phyloP scores from a whole-genome alignment of 1,140 invertebrate genomes.

The Bombus sibiricus region DNA sequence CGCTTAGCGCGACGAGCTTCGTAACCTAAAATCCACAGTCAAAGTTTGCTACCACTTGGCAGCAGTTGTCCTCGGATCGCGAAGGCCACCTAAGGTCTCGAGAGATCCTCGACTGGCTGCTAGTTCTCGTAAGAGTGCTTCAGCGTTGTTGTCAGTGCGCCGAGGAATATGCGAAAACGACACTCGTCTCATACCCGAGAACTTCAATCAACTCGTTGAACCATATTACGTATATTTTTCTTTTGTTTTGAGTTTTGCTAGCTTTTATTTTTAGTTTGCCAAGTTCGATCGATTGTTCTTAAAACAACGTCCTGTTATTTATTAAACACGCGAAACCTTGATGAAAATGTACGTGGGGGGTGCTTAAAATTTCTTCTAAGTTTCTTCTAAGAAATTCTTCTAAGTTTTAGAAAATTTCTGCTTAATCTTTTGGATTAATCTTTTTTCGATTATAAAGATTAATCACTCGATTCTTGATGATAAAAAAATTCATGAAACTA shows the following conservation, averaged over 20 bases:
- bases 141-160: conserved; percentile 58
- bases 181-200: conserved; percentile 51
- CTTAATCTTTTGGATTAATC: too few species aligned
- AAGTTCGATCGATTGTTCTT: too few species aligned
- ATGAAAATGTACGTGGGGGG: too few species aligned
- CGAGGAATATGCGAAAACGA: conserved; percentile 62
- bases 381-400: too few species aligned
- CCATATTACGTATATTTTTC: not conserved
- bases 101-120: conserved; percentile 63
- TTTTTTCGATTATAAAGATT: too few species aligned
- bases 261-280: not conserved
- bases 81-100: conserved; percentile 64
- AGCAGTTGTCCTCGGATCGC: conserved; percentile 59
- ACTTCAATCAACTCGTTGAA: conserved; percentile 27
- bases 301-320: too few species aligned
- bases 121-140: conserved; percentile 61
- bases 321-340: fast-evolving
- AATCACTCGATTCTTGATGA: too few species aligned
- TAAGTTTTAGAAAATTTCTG: too few species aligned
- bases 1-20: conserved; percentile 39
- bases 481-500: too few species aligned
- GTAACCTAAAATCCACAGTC: conserved; percentile 59
- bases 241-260: not conserved
- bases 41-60: conserved; percentile 59
- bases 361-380: too few species aligned